phyloP scores from a whole-genome alignment of 2,797 vertebrate species.

The Megaceryle alcyon region DNA sequence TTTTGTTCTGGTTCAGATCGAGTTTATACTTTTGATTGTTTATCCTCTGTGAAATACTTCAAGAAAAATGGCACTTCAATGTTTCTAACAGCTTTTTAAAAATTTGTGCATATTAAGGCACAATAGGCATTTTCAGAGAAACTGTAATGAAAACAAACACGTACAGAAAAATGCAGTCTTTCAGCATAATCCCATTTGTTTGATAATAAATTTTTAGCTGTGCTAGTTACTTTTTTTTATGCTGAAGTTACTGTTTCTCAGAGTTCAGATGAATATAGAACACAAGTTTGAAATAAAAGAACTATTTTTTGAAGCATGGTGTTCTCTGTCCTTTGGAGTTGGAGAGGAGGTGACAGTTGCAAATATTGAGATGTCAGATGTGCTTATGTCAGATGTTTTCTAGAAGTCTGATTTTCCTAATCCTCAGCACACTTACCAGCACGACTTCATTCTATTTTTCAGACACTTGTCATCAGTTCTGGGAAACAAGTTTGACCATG shows the following conservation, averaged over 20 bases:
- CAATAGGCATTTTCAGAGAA: background rate
- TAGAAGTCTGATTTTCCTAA: background rate
- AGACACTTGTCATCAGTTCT: slow-evolving; percentile 92
- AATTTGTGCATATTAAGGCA: background rate
- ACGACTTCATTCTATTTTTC: slow-evolving; percentile 56
- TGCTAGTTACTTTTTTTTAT: background rate
- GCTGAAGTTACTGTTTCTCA: background rate
- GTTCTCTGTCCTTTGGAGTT: background rate
- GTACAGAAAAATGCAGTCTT: background rate
- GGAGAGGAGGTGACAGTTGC: background rate
- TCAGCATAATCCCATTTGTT: background rate
- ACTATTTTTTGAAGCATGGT: background rate
- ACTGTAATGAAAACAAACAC: background rate
- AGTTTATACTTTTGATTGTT: background rate
- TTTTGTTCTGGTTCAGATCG: background rate
- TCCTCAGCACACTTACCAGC: background rate
- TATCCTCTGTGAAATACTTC: background rate
- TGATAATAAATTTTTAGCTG: background rate
- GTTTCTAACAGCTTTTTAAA: background rate
- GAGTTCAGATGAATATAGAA: background rate
- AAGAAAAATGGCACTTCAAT: background rate
- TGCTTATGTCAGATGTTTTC: slow-evolving; percentile 13
- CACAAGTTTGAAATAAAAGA: background rate
- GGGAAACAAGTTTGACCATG: slow-evolving; percentile 97
- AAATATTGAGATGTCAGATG: slow-evolving; percentile 23